Evolutionary conservation across 1,140 invertebrate genomes (phyloP).

Genomic region (Stratiolaelaps scimitus): DNA sequence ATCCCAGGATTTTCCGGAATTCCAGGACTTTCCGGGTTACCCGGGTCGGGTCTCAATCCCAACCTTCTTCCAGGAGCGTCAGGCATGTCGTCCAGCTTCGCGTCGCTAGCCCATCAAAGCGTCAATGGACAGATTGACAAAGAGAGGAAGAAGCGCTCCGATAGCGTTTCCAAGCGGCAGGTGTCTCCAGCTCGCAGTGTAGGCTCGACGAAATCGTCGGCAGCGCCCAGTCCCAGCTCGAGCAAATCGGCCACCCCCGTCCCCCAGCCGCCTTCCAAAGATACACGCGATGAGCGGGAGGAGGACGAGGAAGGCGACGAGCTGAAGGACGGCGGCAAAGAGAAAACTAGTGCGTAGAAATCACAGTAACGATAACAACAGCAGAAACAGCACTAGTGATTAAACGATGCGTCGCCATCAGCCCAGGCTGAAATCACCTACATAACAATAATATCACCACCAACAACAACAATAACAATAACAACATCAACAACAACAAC

Average conservation of each 20-base stretch:
- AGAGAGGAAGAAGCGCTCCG: constrained; percentile 20
- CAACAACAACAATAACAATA: no score
- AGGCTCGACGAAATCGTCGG: constrained; percentile 24
- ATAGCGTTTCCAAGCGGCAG: constrained; percentile 25
- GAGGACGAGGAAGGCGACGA: constrained; percentile 25
- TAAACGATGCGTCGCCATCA: no score
- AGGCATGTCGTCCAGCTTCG: constrained; percentile 15
- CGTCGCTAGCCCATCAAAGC: constrained; percentile 13
- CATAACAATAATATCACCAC: no score
- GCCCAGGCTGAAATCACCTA: no score
- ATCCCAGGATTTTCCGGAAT: constrained; percentile 64
- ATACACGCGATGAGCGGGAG: not conserved
- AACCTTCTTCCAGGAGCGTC: constrained; percentile 20
- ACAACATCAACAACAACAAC: no score
- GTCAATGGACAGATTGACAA: constrained; percentile 19
- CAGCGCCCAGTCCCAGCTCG: constrained; percentile 24
- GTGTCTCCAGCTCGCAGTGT: constrained; percentile 26
- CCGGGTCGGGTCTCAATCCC: constrained; percentile 9
- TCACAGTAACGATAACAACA: no score
- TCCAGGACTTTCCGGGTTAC: constrained; percentile 34
- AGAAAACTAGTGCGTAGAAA: no score
- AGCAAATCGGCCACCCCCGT: constrained; percentile 27
- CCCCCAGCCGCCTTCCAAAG: constrained; percentile 18
- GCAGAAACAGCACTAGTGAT: no score
- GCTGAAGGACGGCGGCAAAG: no score